Base-by-base conservation (phyloP, 2,113 vertebrate genomes). In the Chauna torquata region DNA sequence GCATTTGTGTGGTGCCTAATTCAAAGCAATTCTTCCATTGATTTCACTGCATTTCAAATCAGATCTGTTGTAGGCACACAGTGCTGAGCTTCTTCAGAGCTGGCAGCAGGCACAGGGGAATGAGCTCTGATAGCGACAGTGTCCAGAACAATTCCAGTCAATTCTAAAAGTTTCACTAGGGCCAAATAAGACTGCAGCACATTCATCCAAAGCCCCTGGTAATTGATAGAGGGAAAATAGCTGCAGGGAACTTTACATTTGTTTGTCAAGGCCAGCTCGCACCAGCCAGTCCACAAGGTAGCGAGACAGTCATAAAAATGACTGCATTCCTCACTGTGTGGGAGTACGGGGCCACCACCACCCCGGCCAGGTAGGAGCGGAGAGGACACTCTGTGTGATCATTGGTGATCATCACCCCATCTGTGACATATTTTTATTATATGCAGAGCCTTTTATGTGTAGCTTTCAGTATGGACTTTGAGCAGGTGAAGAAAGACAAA, bases 401-500 rank as follows among this genome's bases (percentile, higher is more conserved):
- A 45, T 3, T 40, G 75, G 34, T 74, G 75, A 62, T 36, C 1
- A 2, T 55, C 66, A 92, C 23, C 49, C 30, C 76, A 57, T 74
- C 40, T 76, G 45, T 72, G 54, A 27, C 58, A 90, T 47, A 50
- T 3, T 47, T 72, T 92, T 61, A 93, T 57, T 69, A 61, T 72
- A 58, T 45, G 36, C 52, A 90, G 57, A 76, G 66, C 3, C 1
- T 86, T 88, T 83, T 62, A 83, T 61, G 30, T 25, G 83, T 49
- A 32, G 38, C 24, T 92, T 90, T 79, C 45, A 84, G 44, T 61
- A 74, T 52, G 55, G 69, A 55, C 68, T 88, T 88, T 25, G 23
- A 93, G 88, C 36, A 90, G 52, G 66, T 82, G 58, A 88, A 82
- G 40, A 45, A 91, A 92, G 90, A 85, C 49, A 95, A 80, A 76